Conservation (phyloP, 2,888 invertebrate genomes). For the Noctuana brunneofusca region DNA sequence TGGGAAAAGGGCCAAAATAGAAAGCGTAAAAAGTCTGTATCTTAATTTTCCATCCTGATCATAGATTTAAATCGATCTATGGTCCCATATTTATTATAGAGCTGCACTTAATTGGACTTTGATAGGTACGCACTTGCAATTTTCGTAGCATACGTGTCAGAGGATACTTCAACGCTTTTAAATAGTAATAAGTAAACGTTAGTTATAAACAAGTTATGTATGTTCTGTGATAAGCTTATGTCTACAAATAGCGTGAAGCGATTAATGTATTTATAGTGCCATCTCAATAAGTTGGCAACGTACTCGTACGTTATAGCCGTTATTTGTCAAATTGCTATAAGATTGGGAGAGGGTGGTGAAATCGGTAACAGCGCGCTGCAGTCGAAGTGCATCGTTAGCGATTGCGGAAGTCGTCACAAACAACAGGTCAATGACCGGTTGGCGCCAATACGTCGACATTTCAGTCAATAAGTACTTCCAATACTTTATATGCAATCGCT, state of each 20-base stretch:
- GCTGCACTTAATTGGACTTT: too few species aligned
- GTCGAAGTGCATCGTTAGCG: conserved; percentile 64
- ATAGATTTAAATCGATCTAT: too few species aligned
- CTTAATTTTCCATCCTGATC: too few species aligned
- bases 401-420: conserved; percentile 71
- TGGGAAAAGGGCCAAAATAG: too few species aligned
- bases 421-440: conserved; percentile 61
- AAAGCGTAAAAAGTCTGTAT: too few species aligned
- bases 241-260: background rate
- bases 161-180: background rate
- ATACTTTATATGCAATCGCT: background rate
- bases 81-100: too few species aligned
- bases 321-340: conserved; percentile 42
- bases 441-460: conserved; percentile 62
- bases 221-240: background rate
- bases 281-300: background rate
- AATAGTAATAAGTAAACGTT: background rate
- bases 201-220: background rate
- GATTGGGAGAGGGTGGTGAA: conserved; percentile 53
- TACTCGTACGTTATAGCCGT: background rate
- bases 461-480: conserved; percentile 31
- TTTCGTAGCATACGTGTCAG: background rate
- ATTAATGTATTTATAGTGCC: background rate
- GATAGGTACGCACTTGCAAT: background rate
- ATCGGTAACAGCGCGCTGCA: conserved; percentile 54